Evolutionary conservation across 2,113 vertebrate species (phyloP).

Genomic region (cattle (Bos taurus)): DNA sequence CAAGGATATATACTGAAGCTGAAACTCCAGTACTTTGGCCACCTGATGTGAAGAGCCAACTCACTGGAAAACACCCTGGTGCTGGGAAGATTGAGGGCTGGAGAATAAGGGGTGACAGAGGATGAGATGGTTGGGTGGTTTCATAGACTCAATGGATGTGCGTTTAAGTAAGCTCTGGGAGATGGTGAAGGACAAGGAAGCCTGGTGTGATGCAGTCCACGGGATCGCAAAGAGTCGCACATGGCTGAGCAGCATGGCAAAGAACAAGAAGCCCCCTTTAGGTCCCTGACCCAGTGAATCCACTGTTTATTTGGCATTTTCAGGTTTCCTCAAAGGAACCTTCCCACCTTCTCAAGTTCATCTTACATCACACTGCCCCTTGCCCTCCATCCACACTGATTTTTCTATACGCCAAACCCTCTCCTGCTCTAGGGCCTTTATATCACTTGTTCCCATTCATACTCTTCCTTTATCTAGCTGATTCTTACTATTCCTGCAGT

Average conservation of each 20-base stretch:
- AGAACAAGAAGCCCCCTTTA: background rate
- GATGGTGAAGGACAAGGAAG: background rate
- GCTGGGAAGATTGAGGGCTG: background rate
- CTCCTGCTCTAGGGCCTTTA: background rate
- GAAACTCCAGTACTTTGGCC: background rate
- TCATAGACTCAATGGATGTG: background rate
- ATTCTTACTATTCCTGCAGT: background rate
- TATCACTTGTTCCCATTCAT: too few relatives aligned
- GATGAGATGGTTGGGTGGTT: background rate
- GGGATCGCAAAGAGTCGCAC: accelerated
- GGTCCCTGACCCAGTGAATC: background rate
- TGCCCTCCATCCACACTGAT: background rate
- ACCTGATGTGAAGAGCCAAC: background rate
- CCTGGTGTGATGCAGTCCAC: background rate
- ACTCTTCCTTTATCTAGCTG: background rate
- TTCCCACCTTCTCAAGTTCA: background rate
- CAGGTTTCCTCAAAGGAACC: background rate
- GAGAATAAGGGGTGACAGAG: background rate
- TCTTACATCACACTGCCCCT: background rate
- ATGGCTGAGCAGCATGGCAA: background rate
- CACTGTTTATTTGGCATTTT: background rate
- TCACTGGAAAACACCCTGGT: background rate
- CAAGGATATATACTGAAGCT: background rate
- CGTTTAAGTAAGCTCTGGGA: background rate
- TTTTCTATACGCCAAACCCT: background rate